Conservation (phyloP, 2,797 vertebrate species). For the Adelosebastes latens region DNA sequence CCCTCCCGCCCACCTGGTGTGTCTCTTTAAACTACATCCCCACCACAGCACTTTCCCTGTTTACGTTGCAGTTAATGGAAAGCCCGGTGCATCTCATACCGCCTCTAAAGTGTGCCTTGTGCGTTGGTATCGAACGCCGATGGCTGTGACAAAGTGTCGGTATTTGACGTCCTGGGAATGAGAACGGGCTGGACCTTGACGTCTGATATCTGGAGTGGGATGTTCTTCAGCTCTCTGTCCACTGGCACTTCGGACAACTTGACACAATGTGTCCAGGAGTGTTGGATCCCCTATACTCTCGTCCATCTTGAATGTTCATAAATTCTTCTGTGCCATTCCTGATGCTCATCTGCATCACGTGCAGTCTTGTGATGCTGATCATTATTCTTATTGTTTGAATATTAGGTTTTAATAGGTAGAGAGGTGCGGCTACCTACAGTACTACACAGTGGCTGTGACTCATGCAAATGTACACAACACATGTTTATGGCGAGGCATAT, state of each 20-base stretch:
- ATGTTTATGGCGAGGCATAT: neutral
- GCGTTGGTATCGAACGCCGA: too few relatives aligned
- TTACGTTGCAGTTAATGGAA: too few relatives aligned
- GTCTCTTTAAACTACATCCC: too few relatives aligned
- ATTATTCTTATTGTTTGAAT: neutral
- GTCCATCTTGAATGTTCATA: conserved; percentile 7
- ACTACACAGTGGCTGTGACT: neutral
- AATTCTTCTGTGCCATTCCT: conserved; percentile 29
- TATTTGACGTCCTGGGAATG: too few relatives aligned
- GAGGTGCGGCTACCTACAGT: neutral
- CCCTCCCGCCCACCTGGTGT: too few relatives aligned
- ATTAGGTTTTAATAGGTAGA: neutral
- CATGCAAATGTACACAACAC: neutral
- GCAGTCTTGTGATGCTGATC: neutral
- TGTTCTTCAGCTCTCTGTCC: conserved; percentile 39
- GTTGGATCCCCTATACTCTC: neutral
- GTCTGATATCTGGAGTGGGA: conserved; percentile 40
- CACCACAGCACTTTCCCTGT: too few relatives aligned
- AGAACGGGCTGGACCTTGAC: neutral
- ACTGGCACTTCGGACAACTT: conserved; percentile 34
- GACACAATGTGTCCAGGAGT: conserved; percentile 24
- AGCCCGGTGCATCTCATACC: too few relatives aligned
- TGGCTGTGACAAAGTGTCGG: too few relatives aligned
- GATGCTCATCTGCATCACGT: neutral
- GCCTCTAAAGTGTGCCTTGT: too few relatives aligned